A percentile compares a stretch with the other conserved stretches of the same genome.
Conservation (phyloP, 2,797 vertebrate genomes). For the Phyllotis vaccarum region DNA sequence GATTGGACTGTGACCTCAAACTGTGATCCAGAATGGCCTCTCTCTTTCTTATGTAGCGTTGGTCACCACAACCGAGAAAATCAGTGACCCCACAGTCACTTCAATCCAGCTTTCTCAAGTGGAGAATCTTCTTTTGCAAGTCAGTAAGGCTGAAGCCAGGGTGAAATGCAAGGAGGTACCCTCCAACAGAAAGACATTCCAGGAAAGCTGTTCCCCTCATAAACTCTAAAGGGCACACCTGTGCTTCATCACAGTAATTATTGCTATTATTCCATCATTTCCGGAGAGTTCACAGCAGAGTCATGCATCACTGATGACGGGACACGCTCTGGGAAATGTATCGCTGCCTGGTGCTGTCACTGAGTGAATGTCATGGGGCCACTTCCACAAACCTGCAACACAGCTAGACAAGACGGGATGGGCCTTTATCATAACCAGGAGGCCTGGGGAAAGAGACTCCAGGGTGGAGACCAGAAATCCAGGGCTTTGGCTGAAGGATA, state of each 20-base stretch:
- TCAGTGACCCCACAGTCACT: background rate
- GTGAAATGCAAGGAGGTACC: background rate
- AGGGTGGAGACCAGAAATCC: background rate
- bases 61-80: background rate
- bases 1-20: background rate
- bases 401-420: background rate
- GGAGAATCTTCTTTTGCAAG: background rate
- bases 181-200: background rate
- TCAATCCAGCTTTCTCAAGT: background rate
- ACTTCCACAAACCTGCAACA: background rate
- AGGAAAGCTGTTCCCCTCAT: constrained; percentile 9
- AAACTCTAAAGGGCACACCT: constrained; percentile 23
- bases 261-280: constrained; percentile 41
- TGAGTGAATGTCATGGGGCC: background rate
- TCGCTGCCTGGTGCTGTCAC: background rate
- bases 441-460: background rate
- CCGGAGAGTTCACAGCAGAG: constrained; percentile 14
- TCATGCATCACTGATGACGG: background rate
- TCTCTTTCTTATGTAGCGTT: background rate
- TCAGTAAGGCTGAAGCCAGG: background rate
- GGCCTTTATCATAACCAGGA: background rate
- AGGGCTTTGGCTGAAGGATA: background rate
- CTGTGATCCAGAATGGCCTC: background rate
- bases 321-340: background rate
- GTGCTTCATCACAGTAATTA: constrained; percentile 52